phyloP scores from a whole-genome alignment of 2,113 vertebrate genomes.

The Oncorhynchus keta region DNA sequence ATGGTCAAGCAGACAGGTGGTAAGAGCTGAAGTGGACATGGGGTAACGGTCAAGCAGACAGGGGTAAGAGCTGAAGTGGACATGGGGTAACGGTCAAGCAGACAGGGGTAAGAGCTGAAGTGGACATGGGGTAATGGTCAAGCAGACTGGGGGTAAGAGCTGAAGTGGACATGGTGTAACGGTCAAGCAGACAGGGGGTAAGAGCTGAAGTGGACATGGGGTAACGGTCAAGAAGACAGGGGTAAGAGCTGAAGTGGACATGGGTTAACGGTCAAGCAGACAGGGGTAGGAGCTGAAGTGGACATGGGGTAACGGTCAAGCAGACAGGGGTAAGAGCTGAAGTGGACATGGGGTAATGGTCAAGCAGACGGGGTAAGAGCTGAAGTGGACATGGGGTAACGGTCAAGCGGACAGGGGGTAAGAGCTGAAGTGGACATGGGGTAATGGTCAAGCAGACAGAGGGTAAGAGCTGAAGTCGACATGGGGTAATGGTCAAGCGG shows the following conservation, averaged over 20 bases:
- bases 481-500: too few species aligned
- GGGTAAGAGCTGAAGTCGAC: too few species aligned
- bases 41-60: too few species aligned
- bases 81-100: too few species aligned
- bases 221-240: background rate
- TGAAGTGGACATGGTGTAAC: too few species aligned
- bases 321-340: background rate
- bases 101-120: too few species aligned
- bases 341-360: slow-evolving; percentile 10
- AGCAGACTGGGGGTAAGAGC: too few species aligned
- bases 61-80: too few species aligned
- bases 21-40: too few species aligned
- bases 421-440: slow-evolving; percentile 25
- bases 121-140: too few species aligned
- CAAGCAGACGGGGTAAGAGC: background rate
- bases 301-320: slow-evolving; percentile 28
- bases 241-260: slow-evolving; percentile 22
- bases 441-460: slow-evolving; percentile 13
- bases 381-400: too few species aligned
- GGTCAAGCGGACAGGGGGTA: background rate
- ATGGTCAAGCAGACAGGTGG: too few species aligned
- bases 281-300: slow-evolving; percentile 15
- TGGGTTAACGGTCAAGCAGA: slow-evolving; percentile 20
- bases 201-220: slow-evolving; percentile 8
- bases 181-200: slow-evolving; percentile 7